Evolutionary conservation across 2,888 invertebrate species (phyloP), one percentile per base, ranked within the genome.

Genomic region (Formica aserva): DNA sequence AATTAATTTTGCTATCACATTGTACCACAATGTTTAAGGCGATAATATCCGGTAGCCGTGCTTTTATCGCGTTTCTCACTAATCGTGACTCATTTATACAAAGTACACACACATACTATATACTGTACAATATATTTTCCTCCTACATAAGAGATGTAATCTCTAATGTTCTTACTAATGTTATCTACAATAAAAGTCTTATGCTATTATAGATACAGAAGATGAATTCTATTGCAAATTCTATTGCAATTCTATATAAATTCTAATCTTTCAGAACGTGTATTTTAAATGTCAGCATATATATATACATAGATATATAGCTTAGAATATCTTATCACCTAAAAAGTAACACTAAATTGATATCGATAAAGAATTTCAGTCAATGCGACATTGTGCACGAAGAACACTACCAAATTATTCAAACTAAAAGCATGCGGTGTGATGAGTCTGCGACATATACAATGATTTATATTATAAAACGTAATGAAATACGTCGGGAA

Each of bases 361-460:
- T 75, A 75, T n/a, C 29, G 32, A 75, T 45, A 48, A 45, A 75
- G 45, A 75, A 75, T 77, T 55, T 38, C 77, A 38, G 11, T 77
- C 67, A 38, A 38, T 52, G 48, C 63, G 32, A 75, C 63, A 63
- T 63, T 52, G n/a, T 65, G n/a, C n/a, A 35, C 18, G 32, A 65
- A 26, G 71, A 84, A 77, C 60, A 65, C 71, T 81, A 78, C 38
- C 84, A 72, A 83, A 82, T 83, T 52, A 72, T 75, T 85, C 84
- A 9, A 81, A 86, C 71, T 84, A 87, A 83, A 67, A 67, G 83
- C 90, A 90, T 89, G 89, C 90, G 83, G 85, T 66, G 69, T 85
- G 60, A 71, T 35, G 76, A 86, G 75, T 83, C 67, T 72, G 65
- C 84, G 80, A 76, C 83, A 83, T 88, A 84, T 74, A 48, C 48